A percentile compares a stretch with the other conserved stretches of the same genome.
Conservation (phyloP, 1,140 invertebrate genomes). For the Cydia splendana region DNA sequence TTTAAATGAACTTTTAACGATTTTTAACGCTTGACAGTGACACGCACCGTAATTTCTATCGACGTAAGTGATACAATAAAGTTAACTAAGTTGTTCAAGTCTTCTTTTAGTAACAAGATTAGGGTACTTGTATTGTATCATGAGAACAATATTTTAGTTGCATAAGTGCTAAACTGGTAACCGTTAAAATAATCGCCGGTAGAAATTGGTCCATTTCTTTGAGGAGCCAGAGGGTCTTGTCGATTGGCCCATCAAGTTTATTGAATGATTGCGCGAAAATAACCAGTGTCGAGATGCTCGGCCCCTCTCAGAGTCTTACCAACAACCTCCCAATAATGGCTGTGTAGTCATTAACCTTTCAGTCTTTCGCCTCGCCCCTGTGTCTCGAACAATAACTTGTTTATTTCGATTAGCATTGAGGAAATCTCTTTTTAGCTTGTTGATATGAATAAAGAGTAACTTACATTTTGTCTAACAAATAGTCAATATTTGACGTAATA, state of each 20-base stretch:
- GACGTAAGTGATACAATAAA: constrained; percentile 6
- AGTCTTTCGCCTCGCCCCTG: constrained; percentile 49
- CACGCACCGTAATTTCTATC: not conserved
- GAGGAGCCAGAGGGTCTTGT: constrained; percentile 70
- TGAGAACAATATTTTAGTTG: not conserved
- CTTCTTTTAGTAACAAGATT: not conserved
- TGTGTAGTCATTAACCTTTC: constrained; percentile 65
- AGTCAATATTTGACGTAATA: not conserved
- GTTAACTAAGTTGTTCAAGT: not conserved
- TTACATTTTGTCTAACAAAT: not conserved
- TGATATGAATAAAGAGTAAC: not conserved
- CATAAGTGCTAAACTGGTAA: constrained; percentile 24
- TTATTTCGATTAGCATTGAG: constrained; percentile 47
- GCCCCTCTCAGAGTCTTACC: constrained; percentile 59
- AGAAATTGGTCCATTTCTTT: constrained; percentile 72
- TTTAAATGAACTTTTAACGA: constrained; percentile 78
- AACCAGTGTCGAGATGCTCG: constrained; percentile 58
- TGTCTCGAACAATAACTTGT: constrained; percentile 40
- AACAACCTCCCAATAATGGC: constrained; percentile 58
- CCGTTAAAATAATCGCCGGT: constrained; percentile 41
- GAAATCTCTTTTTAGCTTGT: not conserved
- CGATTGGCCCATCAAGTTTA: constrained; percentile 75
- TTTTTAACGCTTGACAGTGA: constrained; percentile 34
- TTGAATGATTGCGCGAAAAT: constrained; percentile 79
- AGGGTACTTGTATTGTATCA: too few relatives aligned